Evolutionary conservation across 2,888 invertebrate genomes (phyloP).

Genomic region (Eumerus sabulonum): DNA sequence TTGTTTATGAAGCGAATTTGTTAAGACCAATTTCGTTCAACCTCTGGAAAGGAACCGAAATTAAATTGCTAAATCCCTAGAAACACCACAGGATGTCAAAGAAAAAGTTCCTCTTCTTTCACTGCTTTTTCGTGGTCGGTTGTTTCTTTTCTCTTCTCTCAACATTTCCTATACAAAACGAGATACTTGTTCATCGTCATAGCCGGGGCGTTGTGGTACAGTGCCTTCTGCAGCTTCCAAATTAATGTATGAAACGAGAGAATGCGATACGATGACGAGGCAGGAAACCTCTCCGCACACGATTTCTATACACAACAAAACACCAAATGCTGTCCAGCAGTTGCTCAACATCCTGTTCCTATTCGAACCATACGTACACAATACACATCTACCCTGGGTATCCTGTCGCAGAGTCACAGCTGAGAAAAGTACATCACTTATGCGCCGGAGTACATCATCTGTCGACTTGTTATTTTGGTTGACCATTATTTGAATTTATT

Average conservation of each 20-base stretch:
- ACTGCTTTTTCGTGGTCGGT: no score
- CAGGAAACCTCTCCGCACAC: slow-evolving; percentile 53
- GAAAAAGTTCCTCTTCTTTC: background rate
- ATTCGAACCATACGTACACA: slow-evolving; percentile 8
- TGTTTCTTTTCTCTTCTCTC: background rate
- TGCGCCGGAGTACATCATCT: slow-evolving; percentile 68
- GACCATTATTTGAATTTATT: slow-evolving; percentile 69
- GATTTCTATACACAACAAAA: slow-evolving; percentile 39
- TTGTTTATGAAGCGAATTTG: slow-evolving; percentile 23
- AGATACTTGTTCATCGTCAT: background rate
- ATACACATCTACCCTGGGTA: slow-evolving; percentile 18
- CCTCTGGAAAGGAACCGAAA: slow-evolving; percentile 8
- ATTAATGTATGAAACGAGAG: slow-evolving; percentile 61
- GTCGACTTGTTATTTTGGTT: slow-evolving; percentile 69
- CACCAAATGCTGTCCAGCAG: slow-evolving; percentile 48
- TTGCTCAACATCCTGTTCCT: slow-evolving; percentile 23
- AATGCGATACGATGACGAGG: slow-evolving; percentile 58
- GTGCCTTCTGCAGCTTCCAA: slow-evolving; percentile 62
- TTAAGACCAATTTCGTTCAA: slow-evolving; percentile 1
- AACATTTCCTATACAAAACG: background rate
- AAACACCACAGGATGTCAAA: background rate
- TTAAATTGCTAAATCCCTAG: slow-evolving; percentile 26
- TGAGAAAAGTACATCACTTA: slow-evolving; percentile 69
- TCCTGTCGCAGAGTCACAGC: slow-evolving; percentile 63
- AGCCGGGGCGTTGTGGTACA: slow-evolving; percentile 53